phyloP scores from a whole-genome alignment of 1,140 invertebrate species.

The Pogonognathellus flavescens region DNA sequence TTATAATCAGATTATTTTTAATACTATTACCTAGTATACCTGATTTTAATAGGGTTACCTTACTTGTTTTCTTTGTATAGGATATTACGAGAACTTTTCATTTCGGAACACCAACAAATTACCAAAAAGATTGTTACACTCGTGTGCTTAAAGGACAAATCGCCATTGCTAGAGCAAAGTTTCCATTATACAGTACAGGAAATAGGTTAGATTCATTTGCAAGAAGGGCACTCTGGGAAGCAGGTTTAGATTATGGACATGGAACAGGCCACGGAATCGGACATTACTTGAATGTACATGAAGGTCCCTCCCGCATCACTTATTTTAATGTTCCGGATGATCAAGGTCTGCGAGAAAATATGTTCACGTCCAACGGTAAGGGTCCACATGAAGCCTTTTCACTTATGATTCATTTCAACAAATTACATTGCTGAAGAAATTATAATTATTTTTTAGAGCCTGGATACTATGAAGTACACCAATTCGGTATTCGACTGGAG shows the following conservation, averaged over 20 bases:
- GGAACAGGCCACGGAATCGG: constrained; percentile 98
- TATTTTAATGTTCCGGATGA: constrained; percentile 81
- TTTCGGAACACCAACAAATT: constrained; percentile 83
- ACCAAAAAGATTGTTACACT: constrained; percentile 88
- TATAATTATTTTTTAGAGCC: constrained; percentile 74
- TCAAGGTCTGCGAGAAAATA: constrained; percentile 86
- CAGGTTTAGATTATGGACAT: constrained; percentile 94
- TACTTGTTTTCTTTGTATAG: no score
- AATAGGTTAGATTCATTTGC: constrained; percentile 72
- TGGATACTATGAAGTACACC: constrained; percentile 83
- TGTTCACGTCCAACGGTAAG: constrained; percentile 93
- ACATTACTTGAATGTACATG: constrained; percentile 93
- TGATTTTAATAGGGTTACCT: no score
- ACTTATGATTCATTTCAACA: constrained; percentile 18
- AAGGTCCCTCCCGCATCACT: constrained; percentile 87
- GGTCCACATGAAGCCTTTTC: neutral
- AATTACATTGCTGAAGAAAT: constrained; percentile 58
- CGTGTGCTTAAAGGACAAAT: constrained; percentile 89
- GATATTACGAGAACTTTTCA: constrained; percentile 93
- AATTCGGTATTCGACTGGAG: constrained; percentile 93
- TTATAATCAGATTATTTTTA: no score
- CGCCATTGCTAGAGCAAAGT: constrained; percentile 78
- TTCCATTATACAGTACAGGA: constrained; percentile 74
- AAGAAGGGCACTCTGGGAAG: constrained; percentile 82
- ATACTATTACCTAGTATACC: no score